phyloP scores from a whole-genome alignment of 2,888 invertebrate species.

The Gastracanthus pulcherrimus region DNA sequence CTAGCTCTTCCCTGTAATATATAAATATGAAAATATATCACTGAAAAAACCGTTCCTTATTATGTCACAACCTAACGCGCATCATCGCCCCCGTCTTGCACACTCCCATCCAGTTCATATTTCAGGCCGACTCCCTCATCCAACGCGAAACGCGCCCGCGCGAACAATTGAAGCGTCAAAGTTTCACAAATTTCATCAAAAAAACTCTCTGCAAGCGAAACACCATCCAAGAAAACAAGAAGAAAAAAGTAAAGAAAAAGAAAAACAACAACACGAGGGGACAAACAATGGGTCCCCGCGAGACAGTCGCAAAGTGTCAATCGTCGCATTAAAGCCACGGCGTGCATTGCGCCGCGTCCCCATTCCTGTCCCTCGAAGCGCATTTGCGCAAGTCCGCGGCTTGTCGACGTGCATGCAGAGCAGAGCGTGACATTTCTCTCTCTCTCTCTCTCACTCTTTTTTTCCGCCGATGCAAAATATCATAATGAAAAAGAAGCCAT shows the following conservation, averaged over 20 bases:
- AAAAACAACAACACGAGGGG: not conserved
- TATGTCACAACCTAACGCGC: too few relatives aligned
- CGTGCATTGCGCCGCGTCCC: slow-evolving; percentile 23
- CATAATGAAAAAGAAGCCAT: slow-evolving; percentile 3
- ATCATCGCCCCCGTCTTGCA: not conserved
- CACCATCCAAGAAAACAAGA: not conserved
- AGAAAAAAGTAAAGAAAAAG: slow-evolving; percentile 4
- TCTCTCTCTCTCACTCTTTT: too few relatives aligned
- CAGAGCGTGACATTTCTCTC: too few relatives aligned
- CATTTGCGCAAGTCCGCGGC: slow-evolving; percentile 18
- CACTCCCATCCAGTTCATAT: too few relatives aligned
- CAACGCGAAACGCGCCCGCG: not conserved
- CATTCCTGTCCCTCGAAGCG: not conserved
- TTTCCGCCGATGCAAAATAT: slow-evolving; percentile 3
- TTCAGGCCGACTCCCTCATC: too few relatives aligned
- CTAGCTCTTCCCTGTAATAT: too few relatives aligned
- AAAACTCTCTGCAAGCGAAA: not conserved
- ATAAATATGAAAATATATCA: too few relatives aligned
- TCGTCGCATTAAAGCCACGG: slow-evolving; percentile 33
- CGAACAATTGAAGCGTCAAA: slow-evolving; percentile 42
- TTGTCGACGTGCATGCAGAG: not conserved
- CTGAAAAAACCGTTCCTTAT: too few relatives aligned
- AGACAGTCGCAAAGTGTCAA: slow-evolving; percentile 62
- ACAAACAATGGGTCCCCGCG: slow-evolving; percentile 45
- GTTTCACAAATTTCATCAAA: slow-evolving; percentile 34